Base-by-base conservation (phyloP, 2,113 vertebrate species). In the Strigops habroptila region DNA sequence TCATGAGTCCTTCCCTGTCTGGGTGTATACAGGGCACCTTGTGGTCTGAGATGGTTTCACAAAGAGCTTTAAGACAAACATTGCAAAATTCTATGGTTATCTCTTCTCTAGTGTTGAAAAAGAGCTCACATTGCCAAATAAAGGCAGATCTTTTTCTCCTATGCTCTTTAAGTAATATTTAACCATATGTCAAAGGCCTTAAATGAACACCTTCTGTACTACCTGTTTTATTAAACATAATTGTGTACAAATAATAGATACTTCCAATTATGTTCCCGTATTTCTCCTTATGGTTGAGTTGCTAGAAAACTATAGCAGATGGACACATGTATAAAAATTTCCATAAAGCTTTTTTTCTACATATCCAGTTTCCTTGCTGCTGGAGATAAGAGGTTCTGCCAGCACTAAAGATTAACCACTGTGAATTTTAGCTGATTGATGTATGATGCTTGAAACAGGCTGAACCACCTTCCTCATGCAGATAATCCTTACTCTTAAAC, bases 381-480 rank as follows among this genome's bases (percentile, higher is more conserved):
- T 94, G 51, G 74, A 95, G 80, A 82, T 95, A 82, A 94, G 88
- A 94, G 75, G 14, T 95, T 95, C 83, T 81, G 71, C 57, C 68
- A 86, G 6, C 55, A 30, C 74, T 91, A 43, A 91, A 93, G 94
- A 84, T 93, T 81, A 97, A 60, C 79, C 3, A 14, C 44, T 76
- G 46, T 94, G 79, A 94, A 63, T 96, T 97, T 85, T 82, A 91
- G 65, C 39, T 91, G 91, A 94, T 90, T 90, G 91, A 70, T 62
- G 25, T 83, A 35, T 79, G 94, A 85, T 92, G 90, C 69, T 76
- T 92, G 39, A 88, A 91, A 77, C 62, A 93, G 84, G 49, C 78
- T 81, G 79, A 86, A 41, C 11, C 62, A 78, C 35, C 39, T 89
- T 92, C 49, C 55, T 94, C 33, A 22, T 57, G 33, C 28, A 91